A percentile compares a stretch with the other conserved stretches of the same genome.
phyloP scores from a whole-genome alignment of 2,888 invertebrate species.

The Frankliniella fusca region DNA sequence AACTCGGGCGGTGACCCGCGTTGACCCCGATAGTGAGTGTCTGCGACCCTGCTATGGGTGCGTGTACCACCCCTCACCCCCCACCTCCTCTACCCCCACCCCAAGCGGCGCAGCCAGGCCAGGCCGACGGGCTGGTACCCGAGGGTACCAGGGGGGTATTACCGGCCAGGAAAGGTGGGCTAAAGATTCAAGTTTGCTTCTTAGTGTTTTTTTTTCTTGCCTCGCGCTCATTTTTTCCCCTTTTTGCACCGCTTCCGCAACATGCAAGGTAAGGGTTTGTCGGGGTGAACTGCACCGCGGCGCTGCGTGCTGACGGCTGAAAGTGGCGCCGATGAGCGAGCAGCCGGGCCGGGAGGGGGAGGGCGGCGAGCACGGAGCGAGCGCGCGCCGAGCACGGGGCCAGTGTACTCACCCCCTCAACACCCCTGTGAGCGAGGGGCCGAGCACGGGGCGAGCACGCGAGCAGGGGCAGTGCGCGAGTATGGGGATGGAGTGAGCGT shows the following conservation, averaged over 20 bases:
- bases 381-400: too few relatives aligned
- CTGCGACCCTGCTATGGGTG: constrained; percentile 13
- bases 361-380: too few relatives aligned
- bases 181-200: too few relatives aligned
- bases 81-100: neutral
- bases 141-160: neutral
- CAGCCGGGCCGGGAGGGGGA: too few relatives aligned
- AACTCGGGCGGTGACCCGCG: constrained; percentile 21
- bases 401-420: too few relatives aligned
- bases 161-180: neutral
- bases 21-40: constrained; percentile 15
- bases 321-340: neutral
- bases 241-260: neutral
- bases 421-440: too few relatives aligned
- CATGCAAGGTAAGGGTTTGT: neutral
- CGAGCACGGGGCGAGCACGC: too few relatives aligned
- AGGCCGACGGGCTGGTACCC: neutral
- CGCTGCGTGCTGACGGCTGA: neutral
- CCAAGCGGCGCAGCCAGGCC: neutral
- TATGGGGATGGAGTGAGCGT: too few relatives aligned
- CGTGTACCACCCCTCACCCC: neutral
- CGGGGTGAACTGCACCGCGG: neutral
- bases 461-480: too few relatives aligned
- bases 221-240: neutral
- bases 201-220: neutral